A percentile compares a stretch with the other conserved stretches of the same genome.
These are phyloP conservation scores for Pelodiscus sinensis DNA, from an alignment of 2,113 vertebrate species.

Conservation along the genomic window DNA sequence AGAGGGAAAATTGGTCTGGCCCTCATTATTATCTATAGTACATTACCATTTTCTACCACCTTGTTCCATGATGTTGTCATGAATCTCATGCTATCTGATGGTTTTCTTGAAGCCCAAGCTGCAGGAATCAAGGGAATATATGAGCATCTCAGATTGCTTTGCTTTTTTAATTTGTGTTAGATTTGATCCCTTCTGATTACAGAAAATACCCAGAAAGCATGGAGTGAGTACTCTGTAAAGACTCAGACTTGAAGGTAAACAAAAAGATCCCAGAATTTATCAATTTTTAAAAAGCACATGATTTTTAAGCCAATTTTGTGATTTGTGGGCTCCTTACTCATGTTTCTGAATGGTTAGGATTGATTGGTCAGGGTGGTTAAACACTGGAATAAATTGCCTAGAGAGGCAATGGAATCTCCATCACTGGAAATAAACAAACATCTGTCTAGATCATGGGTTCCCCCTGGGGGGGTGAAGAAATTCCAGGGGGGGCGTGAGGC, in stretches of 20 bases:
- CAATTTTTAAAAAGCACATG: background rate
- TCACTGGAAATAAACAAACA: no score
- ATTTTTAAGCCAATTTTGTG: background rate
- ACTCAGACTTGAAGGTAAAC: slow-evolving; percentile 44
- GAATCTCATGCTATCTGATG: slow-evolving; percentile 16
- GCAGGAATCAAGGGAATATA: background rate
- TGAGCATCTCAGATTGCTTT: slow-evolving; percentile 5
- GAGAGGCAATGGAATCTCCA: no score
- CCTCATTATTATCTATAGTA: rapidly evolving
- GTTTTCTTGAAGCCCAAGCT: slow-evolving; percentile 23
- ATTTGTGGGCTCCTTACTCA: rapidly evolving
- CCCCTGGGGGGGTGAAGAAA: no score
- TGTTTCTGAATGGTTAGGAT: background rate
- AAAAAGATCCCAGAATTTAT: background rate
- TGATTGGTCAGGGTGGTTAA: background rate
- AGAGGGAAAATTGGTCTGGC: no score
- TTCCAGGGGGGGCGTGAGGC: no score
- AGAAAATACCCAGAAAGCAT: slow-evolving; percentile 6
- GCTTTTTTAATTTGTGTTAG: background rate
- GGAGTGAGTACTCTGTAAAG: slow-evolving; percentile 24
- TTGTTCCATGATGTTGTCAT: slow-evolving; percentile 15
- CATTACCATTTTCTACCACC: background rate
- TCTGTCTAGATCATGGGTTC: no score
- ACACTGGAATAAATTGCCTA: no score
- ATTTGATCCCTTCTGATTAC: slow-evolving; percentile 38